Evolutionary conservation across 1,140 invertebrate species (phyloP).

Genomic region (Apis dorsata): DNA sequence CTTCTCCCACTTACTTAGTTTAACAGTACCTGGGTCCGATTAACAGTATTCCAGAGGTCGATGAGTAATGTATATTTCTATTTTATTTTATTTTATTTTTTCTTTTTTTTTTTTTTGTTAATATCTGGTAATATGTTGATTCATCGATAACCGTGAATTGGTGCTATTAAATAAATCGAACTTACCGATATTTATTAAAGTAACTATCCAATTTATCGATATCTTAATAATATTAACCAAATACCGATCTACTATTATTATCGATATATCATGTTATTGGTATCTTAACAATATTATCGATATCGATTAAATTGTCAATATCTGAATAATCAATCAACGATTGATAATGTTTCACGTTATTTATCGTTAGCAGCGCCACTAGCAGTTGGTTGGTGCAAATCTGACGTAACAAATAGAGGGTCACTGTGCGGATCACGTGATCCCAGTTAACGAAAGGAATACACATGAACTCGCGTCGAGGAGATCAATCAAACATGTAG

Average conservation of each 20-base stretch:
- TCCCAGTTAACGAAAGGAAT: constrained; percentile 39
- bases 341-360: neutral
- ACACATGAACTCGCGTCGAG: constrained; percentile 37
- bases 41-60: constrained; percentile 28
- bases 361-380: neutral
- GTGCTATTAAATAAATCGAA: too few species aligned
- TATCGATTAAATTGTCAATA: neutral
- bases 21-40: constrained; percentile 26
- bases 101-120: neutral
- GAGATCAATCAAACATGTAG: constrained; percentile 44
- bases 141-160: neutral
- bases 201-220: neutral
- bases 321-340: neutral
- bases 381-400: neutral
- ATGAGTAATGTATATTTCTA: neutral
- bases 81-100: neutral
- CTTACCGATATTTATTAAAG: too few species aligned
- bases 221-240: neutral
- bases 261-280: neutral
- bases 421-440: constrained; percentile 29
- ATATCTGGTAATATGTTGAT: neutral
- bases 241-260: neutral
- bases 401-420: constrained; percentile 27
- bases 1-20: constrained; percentile 16
- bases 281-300: neutral